Conservation (phyloP, 1,140 invertebrate species). For the Dinoponera quadriceps region DNA sequence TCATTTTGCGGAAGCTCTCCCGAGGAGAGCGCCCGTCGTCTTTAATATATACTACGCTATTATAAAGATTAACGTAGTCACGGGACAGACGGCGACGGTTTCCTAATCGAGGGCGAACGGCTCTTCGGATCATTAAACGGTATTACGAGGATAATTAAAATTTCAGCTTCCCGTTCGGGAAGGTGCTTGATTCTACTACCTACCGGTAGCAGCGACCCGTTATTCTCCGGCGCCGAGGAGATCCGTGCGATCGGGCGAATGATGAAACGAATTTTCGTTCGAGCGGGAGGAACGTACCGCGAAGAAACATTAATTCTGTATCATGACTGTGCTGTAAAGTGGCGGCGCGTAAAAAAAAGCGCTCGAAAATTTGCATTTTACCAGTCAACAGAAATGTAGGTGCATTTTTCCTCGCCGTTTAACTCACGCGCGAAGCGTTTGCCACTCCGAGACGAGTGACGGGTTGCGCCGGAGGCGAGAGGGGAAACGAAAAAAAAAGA, state of each 20-base stretch:
- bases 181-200: no score
- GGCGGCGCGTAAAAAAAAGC: neutral
- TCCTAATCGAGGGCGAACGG: slow-evolving; percentile 7
- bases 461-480: no score
- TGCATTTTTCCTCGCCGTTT: slow-evolving; percentile 41
- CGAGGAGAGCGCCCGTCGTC: neutral
- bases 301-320: slow-evolving; percentile 31
- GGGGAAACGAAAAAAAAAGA: slow-evolving; percentile 37
- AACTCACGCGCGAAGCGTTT: slow-evolving; percentile 38
- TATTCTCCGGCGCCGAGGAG: neutral
- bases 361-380: slow-evolving; percentile 13
- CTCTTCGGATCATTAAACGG: slow-evolving; percentile 18
- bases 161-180: neutral
- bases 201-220: no score
- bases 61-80: neutral
- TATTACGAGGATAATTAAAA: slow-evolving; percentile 40
- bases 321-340: slow-evolving; percentile 31
- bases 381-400: slow-evolving; percentile 3
- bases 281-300: no score
- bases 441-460: slow-evolving; percentile 24
- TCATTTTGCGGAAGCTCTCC: neutral
- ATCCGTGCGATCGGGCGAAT: neutral
- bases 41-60: slow-evolving; percentile 11
- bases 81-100: neutral
- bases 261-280: slow-evolving; percentile 6